Percentiles rank a stretch among this genome's conserved stretches.
phyloP scores from a whole-genome alignment of 2,113 vertebrate species.

The Labeo catla region DNA sequence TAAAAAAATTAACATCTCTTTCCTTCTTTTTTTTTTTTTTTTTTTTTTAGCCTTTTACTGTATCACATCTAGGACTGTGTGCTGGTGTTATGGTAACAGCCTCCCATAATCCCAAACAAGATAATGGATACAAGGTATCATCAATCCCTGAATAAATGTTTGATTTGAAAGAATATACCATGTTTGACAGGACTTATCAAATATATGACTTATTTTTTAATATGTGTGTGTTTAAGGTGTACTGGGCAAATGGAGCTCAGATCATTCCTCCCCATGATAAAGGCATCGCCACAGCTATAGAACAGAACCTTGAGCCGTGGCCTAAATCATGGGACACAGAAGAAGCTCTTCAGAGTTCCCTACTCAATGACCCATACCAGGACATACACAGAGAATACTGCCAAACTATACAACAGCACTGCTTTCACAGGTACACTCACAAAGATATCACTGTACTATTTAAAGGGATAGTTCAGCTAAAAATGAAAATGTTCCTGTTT shows the following conservation, averaged over 20 bases:
- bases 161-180: background rate
- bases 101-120: slow-evolving; percentile 97
- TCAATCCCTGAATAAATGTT: background rate
- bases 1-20: background rate
- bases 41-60: slow-evolving; percentile 86
- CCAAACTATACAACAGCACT: slow-evolving; percentile 88
- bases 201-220: background rate
- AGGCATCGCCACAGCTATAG: slow-evolving; percentile 87
- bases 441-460: background rate
- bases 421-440: slow-evolving; percentile 87
- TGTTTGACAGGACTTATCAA: background rate
- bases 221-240: slow-evolving; percentile 80
- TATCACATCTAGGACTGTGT: slow-evolving; percentile 87
- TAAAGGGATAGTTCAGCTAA: no score
- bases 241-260: slow-evolving; percentile 96
- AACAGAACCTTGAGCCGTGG: slow-evolving; percentile 92
- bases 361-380: slow-evolving; percentile 84
- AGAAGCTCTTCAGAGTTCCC: slow-evolving; percentile 72
- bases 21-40: background rate
- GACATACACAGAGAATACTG: slow-evolving; percentile 84
- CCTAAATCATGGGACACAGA: slow-evolving; percentile 87
- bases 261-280: slow-evolving; percentile 92
- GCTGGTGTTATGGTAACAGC: slow-evolving; percentile 97
- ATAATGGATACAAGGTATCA: slow-evolving; percentile 95
- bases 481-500: no score